Evolutionary conservation across 2,888 invertebrate species (phyloP), one percentile per base, ranked within the genome.

Genomic region (Beris morrisii): DNA sequence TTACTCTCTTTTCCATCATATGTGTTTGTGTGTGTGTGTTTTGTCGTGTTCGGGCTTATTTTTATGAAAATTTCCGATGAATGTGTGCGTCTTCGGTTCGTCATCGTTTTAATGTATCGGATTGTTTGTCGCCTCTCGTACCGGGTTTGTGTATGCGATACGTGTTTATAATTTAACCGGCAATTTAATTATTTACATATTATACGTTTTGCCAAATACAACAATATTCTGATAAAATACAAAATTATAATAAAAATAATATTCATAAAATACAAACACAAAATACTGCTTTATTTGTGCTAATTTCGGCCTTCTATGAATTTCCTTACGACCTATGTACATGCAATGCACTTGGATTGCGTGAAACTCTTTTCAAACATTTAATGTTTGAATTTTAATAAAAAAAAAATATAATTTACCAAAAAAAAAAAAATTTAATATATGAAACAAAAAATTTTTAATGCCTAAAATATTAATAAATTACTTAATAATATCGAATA

Each of bases 301-400:
- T 38, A 38, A 38, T 38, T 38, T 38, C 38, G 38, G 5, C 38
- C 38, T 38, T 38, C 38, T 38, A 38, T 38, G 38, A 38, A 38
- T 38, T 38, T 38, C 38, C 12, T 50, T 28, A 32, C 48, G 48
- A 32, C 32, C 48, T 22, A 45, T 44, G 53, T 44, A n/a, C 44
- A 30, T 66, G 61, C 52, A 66, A 68, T 68, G 68, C 66, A 65
- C 52, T 53, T 65, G 66, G 63, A 68, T 66, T 69, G 66, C 32
- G 38, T 53, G 61, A 43, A 22, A 46, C 15, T 46, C 13, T 46
- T 46, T 46, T n/a, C 46, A 46, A 13, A 46, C 46, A 13, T n/a
- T 46, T n/a, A 46, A 13, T 15, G 46, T 13, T 46, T 15, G 46
- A 46, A 13, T 13, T 13, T 13, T 1, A 53, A 22, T 53, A 44